Conservation (phyloP, 2,113 vertebrate genomes). For the Urocynchramus pylzowi region DNA sequence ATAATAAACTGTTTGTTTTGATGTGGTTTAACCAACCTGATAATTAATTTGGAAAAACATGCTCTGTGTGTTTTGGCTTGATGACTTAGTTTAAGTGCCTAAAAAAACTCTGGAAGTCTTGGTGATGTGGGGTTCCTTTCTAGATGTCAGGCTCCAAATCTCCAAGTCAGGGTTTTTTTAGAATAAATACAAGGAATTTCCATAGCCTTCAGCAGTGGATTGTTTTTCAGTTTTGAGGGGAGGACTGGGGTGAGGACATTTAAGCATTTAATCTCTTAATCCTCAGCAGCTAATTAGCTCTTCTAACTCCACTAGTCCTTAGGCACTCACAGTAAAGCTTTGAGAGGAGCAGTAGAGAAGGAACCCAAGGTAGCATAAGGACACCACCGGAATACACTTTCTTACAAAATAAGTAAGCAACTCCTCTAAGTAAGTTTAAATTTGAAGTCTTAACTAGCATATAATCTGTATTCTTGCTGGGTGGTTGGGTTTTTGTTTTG, state of each 20-base stretch:
- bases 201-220: background rate
- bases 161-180: accelerated
- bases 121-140: background rate
- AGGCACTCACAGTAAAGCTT: background rate
- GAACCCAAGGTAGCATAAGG: background rate
- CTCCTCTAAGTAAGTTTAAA: background rate
- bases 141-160: background rate
- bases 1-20: background rate
- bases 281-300: background rate
- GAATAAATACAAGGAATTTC: background rate
- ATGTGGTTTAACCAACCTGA: background rate
- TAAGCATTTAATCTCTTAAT: background rate
- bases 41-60: background rate
- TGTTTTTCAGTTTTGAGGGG: background rate
- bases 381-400: background rate
- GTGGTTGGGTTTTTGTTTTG: background rate
- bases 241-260: background rate
- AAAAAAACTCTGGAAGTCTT: background rate
- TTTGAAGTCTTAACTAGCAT: background rate
- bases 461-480: background rate
- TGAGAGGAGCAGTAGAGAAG: background rate
- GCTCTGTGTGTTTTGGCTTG: background rate
- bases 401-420: background rate
- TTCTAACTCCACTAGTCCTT: background rate
- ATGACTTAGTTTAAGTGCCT: background rate